phyloP scores from a whole-genome alignment of 2,888 invertebrate genomes.

The Rhagonycha lutea region DNA sequence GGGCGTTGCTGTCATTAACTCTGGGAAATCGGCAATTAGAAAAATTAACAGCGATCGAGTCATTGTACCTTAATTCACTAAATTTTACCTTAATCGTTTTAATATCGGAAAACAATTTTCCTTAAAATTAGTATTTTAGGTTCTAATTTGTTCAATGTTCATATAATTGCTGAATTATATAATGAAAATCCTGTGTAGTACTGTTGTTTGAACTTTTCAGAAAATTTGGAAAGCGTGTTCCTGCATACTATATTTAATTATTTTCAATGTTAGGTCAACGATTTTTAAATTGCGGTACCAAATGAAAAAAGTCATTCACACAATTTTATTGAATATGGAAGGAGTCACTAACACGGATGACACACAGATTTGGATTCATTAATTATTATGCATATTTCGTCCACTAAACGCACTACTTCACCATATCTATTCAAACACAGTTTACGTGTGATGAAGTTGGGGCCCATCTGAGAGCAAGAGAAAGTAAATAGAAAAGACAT shows the following conservation, averaged over 20 bases:
- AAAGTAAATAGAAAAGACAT: not conserved
- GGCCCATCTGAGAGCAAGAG: not conserved
- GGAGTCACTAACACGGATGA: not conserved
- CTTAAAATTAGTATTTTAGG: not conserved
- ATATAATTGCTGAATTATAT: not conserved
- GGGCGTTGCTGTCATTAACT: conserved; percentile 45
- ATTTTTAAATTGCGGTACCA: not conserved
- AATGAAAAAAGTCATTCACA: not conserved
- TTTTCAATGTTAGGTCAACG: not conserved
- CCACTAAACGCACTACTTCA: not conserved
- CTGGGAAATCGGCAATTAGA: conserved; percentile 50
- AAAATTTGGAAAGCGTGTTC: not conserved
- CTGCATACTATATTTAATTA: not conserved
- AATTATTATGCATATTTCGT: not conserved
- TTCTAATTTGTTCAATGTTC: not conserved
- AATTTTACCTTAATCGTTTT: not conserved
- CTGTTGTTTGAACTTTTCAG: not conserved
- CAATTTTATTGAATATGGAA: too few relatives aligned
- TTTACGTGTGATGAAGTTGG: not conserved
- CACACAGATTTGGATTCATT: not conserved
- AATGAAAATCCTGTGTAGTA: not conserved
- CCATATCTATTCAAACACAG: not conserved
- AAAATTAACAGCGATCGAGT: conserved; percentile 42
- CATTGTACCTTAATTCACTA: conserved; percentile 23
- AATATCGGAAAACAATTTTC: not conserved